These are phyloP conservation scores for Pollachius pollachius DNA, from an alignment of 2,113 vertebrate genomes.

Conservation along the genomic window DNA sequence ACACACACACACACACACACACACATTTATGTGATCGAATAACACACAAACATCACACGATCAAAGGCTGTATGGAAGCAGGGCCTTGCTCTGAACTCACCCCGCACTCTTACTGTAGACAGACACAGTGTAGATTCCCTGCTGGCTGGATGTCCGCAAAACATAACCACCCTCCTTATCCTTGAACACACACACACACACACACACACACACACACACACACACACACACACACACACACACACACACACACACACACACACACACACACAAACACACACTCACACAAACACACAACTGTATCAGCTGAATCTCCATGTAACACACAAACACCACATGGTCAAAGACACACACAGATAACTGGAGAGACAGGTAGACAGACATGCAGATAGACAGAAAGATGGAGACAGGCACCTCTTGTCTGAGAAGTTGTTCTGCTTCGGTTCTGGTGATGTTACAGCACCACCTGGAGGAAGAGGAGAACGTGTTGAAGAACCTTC, in stretches of 20 bases:
- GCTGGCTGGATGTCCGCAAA: constrained; percentile 85
- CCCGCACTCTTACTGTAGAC: constrained; percentile 74
- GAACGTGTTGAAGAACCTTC: background rate
- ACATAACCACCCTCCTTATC: constrained; percentile 84
- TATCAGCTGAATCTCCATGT: too few species aligned
- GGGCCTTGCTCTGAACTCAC: constrained; percentile 54
- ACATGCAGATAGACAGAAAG: background rate
- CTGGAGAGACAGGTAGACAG: too few species aligned
- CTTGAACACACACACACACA: constrained; percentile 49
- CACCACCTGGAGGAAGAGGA: constrained; percentile 77
- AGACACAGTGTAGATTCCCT: constrained; percentile 81
- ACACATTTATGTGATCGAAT: background rate
- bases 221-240: constrained; percentile 1
- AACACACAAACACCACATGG: too few species aligned
- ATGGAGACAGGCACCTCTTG: constrained; percentile 74
- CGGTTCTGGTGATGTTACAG: constrained; percentile 82
- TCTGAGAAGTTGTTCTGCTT: constrained; percentile 81
- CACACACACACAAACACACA: constrained; percentile 3
- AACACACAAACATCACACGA: background rate
- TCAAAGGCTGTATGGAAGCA: background rate
- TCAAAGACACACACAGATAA: too few species aligned
- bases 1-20: background rate
- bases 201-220: too few species aligned
- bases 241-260: background rate
- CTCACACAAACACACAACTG: background rate